Percentiles rank a stretch among this genome's conserved stretches.
phyloP scores from a whole-genome alignment of 2,113 vertebrate genomes.

The Hippocampus abdominalis region DNA sequence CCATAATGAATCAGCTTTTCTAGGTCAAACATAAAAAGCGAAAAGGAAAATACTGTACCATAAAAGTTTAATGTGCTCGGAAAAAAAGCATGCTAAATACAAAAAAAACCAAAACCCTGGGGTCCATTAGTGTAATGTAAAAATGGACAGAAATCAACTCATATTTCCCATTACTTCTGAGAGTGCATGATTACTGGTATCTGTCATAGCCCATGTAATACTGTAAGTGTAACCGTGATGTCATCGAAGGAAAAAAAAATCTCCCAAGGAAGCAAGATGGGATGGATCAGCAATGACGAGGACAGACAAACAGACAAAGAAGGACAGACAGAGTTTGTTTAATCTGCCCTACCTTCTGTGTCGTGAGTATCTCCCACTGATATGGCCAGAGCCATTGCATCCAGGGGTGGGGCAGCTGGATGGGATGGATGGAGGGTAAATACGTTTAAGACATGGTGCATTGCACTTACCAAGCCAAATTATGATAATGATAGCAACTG shows the following conservation, averaged over 20 bases:
- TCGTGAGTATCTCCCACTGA: conserved; percentile 92
- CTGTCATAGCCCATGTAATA: not conserved
- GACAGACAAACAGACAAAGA: conserved; percentile 36
- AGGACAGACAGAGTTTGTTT: conserved; percentile 48
- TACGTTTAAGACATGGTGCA: conserved; percentile 52
- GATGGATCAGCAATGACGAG: conserved; percentile 1
- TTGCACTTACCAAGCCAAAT: conserved; percentile 49
- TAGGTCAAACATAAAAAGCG: too few relatives aligned
- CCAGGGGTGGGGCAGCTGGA: conserved; percentile 94
- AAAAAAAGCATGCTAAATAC: too few relatives aligned
- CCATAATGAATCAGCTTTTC: too few relatives aligned
- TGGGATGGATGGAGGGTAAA: conserved; percentile 70
- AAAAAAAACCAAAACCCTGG: not conserved
- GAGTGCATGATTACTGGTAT: not conserved
- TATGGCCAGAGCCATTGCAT: conserved; percentile 92
- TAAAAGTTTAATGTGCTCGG: too few relatives aligned
- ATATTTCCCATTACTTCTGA: not conserved
- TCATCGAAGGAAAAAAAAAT: not conserved
- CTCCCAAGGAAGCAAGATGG: conserved; percentile 12
- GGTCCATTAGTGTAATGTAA: not conserved
- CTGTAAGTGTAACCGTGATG: not conserved
- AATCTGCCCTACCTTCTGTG: conserved; percentile 88
- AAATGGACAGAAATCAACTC: not conserved
- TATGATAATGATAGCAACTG: conserved; percentile 26
- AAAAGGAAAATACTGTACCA: too few relatives aligned